Evolutionary conservation across 2,888 invertebrate species (phyloP).

Genomic region (Blastobasis lacticolella): DNA sequence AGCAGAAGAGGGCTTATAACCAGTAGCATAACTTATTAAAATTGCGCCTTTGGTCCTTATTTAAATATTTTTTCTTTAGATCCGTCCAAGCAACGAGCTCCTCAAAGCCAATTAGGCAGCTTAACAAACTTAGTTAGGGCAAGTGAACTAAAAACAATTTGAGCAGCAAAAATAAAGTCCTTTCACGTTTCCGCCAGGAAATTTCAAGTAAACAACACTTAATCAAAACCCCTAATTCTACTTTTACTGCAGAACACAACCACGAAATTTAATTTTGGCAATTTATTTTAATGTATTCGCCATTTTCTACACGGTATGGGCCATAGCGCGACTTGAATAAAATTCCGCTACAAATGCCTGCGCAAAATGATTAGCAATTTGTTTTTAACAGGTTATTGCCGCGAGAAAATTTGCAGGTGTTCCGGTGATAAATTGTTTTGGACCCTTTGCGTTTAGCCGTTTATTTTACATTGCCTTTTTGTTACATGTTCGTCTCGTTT

Average conservation of each 20-base stretch:
- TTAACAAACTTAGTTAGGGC: conserved; percentile 3
- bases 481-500: too few species aligned
- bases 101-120: conserved; percentile 6
- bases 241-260: conserved; percentile 19
- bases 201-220: conserved; percentile 20
- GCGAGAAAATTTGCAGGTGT: conserved; percentile 6
- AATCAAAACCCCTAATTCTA: conserved; percentile 23
- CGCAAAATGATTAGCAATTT: conserved; percentile 25
- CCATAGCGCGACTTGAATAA: conserved; percentile 16
- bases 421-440: conserved; percentile 7
- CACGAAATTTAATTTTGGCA: conserved; percentile 29
- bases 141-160: conserved; percentile 9
- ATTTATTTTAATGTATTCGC: conserved; percentile 34
- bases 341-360: conserved; percentile 17
- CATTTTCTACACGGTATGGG: conserved; percentile 22
- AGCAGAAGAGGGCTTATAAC: too few species aligned
- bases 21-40: too few species aligned
- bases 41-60: too few species aligned
- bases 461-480: too few species aligned
- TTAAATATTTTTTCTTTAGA: too few species aligned
- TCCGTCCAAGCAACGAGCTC: background rate
- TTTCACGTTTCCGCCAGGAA: conserved; percentile 1
- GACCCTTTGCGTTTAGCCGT: background rate
- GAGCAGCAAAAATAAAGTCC: conserved; percentile 8
- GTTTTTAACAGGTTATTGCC: conserved; percentile 13